These are phyloP conservation scores for Phortica okadai DNA, from an alignment of 2,888 invertebrate species.

Conservation along the genomic window DNA sequence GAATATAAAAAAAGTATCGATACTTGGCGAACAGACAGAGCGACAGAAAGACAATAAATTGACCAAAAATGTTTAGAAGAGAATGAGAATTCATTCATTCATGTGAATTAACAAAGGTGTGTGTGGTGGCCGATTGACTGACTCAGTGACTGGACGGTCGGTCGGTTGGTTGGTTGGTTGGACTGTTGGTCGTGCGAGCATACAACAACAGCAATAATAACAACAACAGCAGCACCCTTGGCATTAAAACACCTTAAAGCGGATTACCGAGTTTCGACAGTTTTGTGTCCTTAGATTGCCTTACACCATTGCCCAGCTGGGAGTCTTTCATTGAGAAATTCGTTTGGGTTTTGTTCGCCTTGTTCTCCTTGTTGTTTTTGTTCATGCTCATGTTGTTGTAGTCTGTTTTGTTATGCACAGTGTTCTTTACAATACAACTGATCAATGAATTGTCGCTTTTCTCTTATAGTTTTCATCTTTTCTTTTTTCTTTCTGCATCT, in stretches of 20 bases:
- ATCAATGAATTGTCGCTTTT: conserved; percentile 65
- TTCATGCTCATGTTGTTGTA: conserved; percentile 50
- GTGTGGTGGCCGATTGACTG: conserved; percentile 47
- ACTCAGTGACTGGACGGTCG: conserved; percentile 9
- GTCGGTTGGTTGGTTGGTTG: conserved; percentile 38
- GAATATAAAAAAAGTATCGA: not conserved
- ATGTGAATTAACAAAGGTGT: conserved; percentile 56
- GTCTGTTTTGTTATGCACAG: not conserved
- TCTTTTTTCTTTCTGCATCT: conserved; percentile 44
- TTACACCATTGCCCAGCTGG: conserved; percentile 45
- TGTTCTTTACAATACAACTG: conserved; percentile 31
- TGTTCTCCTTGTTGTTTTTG: not conserved
- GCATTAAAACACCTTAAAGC: conserved; percentile 71
- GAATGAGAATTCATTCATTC: conserved; percentile 62
- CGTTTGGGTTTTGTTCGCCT: conserved; percentile 49
- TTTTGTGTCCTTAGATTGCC: conserved; percentile 63
- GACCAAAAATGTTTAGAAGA: conserved; percentile 55
- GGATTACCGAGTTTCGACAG: conserved; percentile 72
- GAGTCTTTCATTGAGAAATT: conserved; percentile 64
- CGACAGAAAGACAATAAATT: conserved; percentile 67
- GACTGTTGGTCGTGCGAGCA: conserved; percentile 36
- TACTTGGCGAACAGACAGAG: not conserved
- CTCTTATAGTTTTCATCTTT: conserved; percentile 37
- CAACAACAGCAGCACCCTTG: conserved; percentile 42
- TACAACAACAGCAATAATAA: conserved; percentile 38